Base-by-base conservation (phyloP, 2,888 invertebrate species). In the Agrypnus murinus region DNA sequence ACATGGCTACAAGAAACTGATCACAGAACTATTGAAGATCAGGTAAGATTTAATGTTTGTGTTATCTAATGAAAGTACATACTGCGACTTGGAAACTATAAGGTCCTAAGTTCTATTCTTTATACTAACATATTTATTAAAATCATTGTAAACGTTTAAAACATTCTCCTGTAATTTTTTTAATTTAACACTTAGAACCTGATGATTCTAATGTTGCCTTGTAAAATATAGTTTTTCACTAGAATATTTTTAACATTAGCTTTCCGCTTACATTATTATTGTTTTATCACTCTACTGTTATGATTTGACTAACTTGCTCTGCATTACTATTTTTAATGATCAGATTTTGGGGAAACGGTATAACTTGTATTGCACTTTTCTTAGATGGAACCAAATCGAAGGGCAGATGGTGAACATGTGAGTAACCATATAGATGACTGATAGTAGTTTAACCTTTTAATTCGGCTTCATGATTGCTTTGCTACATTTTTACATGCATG, bases 1-100 rank as follows among this genome's bases (percentile, higher is more conserved):
- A 96, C 96, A 58, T 97, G 97, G 95, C 89, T 98, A 43, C 96
- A 97, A 83, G 97, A 98, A 83, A 97, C 97, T 0, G 98, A 98
- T 85, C 98, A 99, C 85, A 93, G 96, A 72, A 94, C 94, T 53
- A 96, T 99, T 76, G 99, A 99, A 86, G 98, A 98, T 87, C 98
- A 98, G 92, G 98, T 98, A 86, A 79, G 81, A 81, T 25, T 25
- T 25, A 5, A 5, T 25, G 5, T 25, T 25, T 25, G 2, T 25
- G 3, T 25, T 25, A 25, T 25, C 2, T 25, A 25, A n/a, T n/a
- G n/a, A n/a, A n/a, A n/a, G n/a, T n/a, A n/a, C n/a, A n/a, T n/a
- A n/a, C n/a, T n/a, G n/a, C n/a, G n/a, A n/a, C n/a, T n/a, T n/a
- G n/a, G n/a, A n/a, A n/a, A n/a, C n/a, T n/a, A n/a, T n/a, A n/a